A percentile compares a stretch with the other conserved stretches of the same genome.
phyloP scores from a whole-genome alignment of 2,888 invertebrate genomes.

The Meliscaeva auricollis region DNA sequence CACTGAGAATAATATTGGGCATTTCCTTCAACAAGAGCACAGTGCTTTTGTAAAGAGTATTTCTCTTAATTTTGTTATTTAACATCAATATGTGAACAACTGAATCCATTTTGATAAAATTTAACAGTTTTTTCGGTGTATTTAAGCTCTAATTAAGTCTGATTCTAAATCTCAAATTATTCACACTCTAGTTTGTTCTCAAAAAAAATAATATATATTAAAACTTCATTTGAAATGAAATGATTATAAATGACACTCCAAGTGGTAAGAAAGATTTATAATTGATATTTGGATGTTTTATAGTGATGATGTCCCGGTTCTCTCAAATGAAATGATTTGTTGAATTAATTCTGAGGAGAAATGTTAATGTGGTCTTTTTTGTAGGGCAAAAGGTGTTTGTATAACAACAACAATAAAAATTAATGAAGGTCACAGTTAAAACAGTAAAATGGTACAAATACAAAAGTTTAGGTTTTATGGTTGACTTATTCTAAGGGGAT shows the following conservation, averaged over 20 bases:
- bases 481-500: background rate
- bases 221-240: conserved; percentile 16
- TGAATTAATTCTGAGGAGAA: background rate
- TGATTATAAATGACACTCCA: conserved; percentile 44
- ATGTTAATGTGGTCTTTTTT: conserved; percentile 15
- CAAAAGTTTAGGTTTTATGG: background rate
- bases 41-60: no score
- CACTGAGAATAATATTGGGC: no score
- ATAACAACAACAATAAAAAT: background rate
- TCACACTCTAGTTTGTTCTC: background rate
- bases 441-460: background rate
- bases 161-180: background rate
- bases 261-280: conserved; percentile 48
- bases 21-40: no score
- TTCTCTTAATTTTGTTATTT: no score
- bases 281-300: background rate
- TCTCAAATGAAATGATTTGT: conserved; percentile 3
- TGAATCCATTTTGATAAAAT: no score
- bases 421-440: conserved; percentile 24
- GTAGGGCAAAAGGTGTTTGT: background rate
- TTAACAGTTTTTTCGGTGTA: no score
- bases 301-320: background rate
- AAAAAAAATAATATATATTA: conserved; percentile 13
- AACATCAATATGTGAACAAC: no score
- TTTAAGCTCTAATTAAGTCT: no score